A percentile compares a stretch with the other conserved stretches of the same genome.
Conservation (phyloP, 2,113 vertebrate genomes). For the Mesocricetus auratus region DNA sequence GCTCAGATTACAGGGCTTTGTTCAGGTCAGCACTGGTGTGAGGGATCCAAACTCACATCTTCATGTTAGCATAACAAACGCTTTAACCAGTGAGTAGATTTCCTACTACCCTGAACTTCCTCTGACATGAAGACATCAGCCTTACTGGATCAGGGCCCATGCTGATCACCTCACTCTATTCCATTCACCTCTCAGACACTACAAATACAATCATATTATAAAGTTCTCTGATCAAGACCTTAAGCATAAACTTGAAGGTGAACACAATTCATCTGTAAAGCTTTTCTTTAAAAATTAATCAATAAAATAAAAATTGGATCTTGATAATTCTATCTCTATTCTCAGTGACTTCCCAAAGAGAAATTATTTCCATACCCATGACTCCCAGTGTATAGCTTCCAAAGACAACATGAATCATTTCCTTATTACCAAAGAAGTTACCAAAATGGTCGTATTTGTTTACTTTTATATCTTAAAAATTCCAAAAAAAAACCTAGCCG, state of each 20-base stretch:
- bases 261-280: neutral
- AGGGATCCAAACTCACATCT: neutral
- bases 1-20: neutral
- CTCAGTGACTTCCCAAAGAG: neutral
- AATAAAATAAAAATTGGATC: neutral
- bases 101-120: neutral
- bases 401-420: neutral
- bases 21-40: too few species aligned
- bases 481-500: too few species aligned
- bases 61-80: neutral
- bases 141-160: neutral
- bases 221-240: neutral
- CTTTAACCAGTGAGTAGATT: neutral
- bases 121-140: neutral
- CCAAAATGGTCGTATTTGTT: neutral
- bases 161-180: neutral
- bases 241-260: neutral
- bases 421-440: neutral
- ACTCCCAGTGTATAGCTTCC: neutral
- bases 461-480: neutral
- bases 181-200: neutral
- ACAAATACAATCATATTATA: neutral
- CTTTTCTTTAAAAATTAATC: neutral
- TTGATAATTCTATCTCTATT: neutral
- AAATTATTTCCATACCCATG: neutral